A percentile compares a stretch with the other conserved stretches of the same genome.
Evolutionary conservation across 2,888 invertebrate genomes (phyloP).

Genomic region (Mythimna vitellina): DNA sequence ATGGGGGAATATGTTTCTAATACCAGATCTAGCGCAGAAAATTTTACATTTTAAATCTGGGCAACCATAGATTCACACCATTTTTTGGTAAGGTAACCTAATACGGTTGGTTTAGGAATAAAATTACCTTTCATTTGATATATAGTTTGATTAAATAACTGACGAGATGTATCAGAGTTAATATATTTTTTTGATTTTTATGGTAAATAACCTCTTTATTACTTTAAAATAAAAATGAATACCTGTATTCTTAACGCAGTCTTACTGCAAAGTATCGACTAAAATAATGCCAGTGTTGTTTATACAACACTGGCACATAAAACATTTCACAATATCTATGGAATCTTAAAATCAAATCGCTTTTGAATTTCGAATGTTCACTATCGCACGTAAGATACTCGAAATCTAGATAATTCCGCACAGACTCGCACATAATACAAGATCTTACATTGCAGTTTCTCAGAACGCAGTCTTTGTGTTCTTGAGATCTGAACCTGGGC

Average conservation of each 20-base stretch:
- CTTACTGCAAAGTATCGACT: neutral
- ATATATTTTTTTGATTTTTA: too few species aligned
- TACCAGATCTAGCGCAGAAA: too few species aligned
- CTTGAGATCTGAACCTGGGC: constrained; percentile 61
- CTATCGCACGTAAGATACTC: constrained; percentile 30
- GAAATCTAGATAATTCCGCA: constrained; percentile 46
- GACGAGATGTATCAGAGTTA: too few species aligned
- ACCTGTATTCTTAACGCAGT: neutral
- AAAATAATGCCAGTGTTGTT: constrained; percentile 5
- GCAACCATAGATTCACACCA: too few species aligned
- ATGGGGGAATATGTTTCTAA: too few species aligned
- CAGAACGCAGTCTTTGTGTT: constrained; percentile 59
- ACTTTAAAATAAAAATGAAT: too few species aligned
- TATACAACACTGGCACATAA: constrained; percentile 3
- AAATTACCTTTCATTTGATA: too few species aligned
- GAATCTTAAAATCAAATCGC: constrained; percentile 34
- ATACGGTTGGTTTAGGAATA: too few species aligned
- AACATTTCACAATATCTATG: constrained; percentile 20
- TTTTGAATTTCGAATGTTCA: constrained; percentile 38
- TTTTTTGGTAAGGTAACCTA: too few species aligned
- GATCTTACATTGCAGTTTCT: constrained; percentile 59
- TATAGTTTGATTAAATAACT: too few species aligned
- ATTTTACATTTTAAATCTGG: too few species aligned
- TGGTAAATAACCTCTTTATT: too few species aligned
- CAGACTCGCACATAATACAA: constrained; percentile 35